A percentile compares a stretch with the other conserved stretches of the same genome.
Evolutionary conservation across 2,113 vertebrate species (phyloP).

Genomic region (Conger conger): DNA sequence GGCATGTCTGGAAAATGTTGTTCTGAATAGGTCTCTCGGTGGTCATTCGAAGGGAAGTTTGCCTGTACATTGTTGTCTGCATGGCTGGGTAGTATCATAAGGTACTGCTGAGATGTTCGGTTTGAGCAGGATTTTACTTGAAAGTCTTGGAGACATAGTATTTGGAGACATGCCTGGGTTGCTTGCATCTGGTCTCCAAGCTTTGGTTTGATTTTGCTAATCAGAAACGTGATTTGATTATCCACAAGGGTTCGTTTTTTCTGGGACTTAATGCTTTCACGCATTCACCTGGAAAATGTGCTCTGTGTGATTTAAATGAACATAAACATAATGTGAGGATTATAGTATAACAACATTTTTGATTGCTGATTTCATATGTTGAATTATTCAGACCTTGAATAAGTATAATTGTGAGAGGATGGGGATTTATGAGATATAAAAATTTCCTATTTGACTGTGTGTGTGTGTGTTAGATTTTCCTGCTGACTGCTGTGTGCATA

Average conservation of each 20-base stretch:
- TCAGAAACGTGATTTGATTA: neutral
- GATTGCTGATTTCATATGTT: neutral
- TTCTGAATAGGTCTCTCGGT: neutral
- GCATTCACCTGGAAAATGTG: neutral
- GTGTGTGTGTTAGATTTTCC: neutral
- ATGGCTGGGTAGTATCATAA: neutral
- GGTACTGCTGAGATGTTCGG: neutral
- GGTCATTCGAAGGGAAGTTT: neutral
- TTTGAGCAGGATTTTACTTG: neutral
- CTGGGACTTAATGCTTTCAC: neutral
- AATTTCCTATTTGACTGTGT: neutral
- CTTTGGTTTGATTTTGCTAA: neutral
- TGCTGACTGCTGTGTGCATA: neutral
- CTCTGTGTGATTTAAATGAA: neutral
- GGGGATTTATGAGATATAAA: neutral
- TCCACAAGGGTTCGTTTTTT: neutral
- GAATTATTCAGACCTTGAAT: neutral
- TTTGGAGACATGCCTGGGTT: neutral
- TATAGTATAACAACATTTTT: neutral
- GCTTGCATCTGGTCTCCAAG: neutral
- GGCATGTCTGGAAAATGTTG: neutral
- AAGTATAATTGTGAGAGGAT: neutral
- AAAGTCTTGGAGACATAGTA: neutral
- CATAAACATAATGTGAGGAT: neutral
- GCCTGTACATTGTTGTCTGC: neutral